phyloP scores from a whole-genome alignment of 2,797 vertebrate genomes.

The Gorsachius magnificus region DNA sequence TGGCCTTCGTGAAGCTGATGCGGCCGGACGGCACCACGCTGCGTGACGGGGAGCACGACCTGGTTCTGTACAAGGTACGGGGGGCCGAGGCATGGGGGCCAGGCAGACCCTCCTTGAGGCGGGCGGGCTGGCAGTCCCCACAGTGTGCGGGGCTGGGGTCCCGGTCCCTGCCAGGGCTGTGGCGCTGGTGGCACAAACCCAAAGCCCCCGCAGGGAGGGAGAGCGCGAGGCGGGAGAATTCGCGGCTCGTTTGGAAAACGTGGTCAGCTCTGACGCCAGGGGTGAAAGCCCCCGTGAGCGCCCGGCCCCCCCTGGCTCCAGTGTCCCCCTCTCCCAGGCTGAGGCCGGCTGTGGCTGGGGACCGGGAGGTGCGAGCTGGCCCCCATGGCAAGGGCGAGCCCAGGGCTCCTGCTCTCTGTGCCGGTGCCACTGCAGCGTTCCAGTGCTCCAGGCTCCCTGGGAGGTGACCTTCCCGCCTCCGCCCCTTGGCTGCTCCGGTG shows the following conservation, averaged over 20 bases:
- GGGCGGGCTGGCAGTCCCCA: background rate
- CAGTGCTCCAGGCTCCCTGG: background rate
- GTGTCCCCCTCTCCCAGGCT: fast-evolving
- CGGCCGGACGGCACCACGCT: conserved; percentile 48
- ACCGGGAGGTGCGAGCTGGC: fast-evolving
- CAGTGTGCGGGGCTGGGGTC: fast-evolving
- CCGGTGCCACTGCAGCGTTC: background rate
- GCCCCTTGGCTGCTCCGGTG: background rate
- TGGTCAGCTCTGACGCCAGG: fast-evolving
- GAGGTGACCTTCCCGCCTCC: background rate
- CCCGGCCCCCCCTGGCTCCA: fast-evolving
- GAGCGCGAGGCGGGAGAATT: background rate
- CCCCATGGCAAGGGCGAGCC: fast-evolving
- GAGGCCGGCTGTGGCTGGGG: background rate
- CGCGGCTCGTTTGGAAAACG: fast-evolving
- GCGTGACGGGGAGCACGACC: conserved; percentile 55
- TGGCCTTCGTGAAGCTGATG: conserved; percentile 65
- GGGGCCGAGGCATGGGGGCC: background rate
- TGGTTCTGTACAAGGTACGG: conserved; percentile 58
- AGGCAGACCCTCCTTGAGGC: background rate
- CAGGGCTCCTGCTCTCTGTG: background rate
- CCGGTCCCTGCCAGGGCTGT: background rate
- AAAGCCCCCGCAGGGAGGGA: background rate
- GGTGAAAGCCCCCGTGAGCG: background rate
- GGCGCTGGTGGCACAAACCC: fast-evolving